Conservation (phyloP, 2,113 vertebrate species). For the Circaetus cinerascens region DNA sequence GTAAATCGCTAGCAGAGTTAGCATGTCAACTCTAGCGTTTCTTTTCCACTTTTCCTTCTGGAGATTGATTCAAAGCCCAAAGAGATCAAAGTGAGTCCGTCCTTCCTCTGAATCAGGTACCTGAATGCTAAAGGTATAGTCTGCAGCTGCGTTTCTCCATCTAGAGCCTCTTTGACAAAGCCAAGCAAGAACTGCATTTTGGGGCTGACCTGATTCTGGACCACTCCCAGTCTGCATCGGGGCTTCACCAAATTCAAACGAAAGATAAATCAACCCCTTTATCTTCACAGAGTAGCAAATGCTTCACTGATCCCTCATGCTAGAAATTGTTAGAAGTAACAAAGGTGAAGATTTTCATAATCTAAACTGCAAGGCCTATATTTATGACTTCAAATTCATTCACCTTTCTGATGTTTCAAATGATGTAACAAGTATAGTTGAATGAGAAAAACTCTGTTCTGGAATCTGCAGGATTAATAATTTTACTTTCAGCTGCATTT, state of each 20-base stretch:
- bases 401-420: background rate
- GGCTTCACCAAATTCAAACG: background rate
- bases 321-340: background rate
- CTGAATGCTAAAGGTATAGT: background rate
- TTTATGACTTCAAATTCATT: background rate
- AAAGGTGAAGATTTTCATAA: background rate
- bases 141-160: background rate
- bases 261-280: background rate
- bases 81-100: background rate
- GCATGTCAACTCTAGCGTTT: background rate
- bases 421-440: background rate
- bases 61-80: background rate
- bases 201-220: background rate
- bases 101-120: background rate
- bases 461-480: background rate
- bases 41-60: background rate
- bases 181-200: background rate
- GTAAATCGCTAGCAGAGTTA: background rate
- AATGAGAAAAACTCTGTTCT: background rate
- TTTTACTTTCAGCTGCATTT: background rate
- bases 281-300: background rate
- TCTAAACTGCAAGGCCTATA: background rate
- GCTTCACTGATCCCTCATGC: background rate
- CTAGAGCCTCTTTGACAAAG: background rate
- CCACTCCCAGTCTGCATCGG: background rate